A percentile compares a stretch with the other conserved stretches of the same genome.
phyloP scores from a whole-genome alignment of 2,113 vertebrate species.

The Urocolius indicus region DNA sequence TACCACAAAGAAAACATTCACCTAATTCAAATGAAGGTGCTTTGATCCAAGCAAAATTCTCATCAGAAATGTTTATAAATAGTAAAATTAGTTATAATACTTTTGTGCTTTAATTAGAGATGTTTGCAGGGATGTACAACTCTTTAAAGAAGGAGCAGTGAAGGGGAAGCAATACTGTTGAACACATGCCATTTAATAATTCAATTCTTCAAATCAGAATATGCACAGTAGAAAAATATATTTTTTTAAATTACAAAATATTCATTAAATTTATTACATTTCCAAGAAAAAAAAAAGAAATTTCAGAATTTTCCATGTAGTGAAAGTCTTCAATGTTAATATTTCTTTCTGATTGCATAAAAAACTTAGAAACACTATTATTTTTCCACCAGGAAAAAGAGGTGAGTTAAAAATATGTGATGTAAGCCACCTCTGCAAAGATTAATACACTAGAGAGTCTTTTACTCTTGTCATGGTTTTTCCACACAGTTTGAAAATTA shows the following conservation, averaged over 20 bases:
- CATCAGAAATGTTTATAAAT: background rate
- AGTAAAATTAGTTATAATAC: background rate
- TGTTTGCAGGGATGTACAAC: background rate
- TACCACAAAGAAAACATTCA: background rate
- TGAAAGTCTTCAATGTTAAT: background rate
- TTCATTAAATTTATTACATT: background rate
- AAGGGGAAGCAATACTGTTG: background rate
- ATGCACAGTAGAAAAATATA: background rate
- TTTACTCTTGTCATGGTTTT: background rate
- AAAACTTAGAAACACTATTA: background rate
- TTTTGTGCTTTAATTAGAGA: background rate
- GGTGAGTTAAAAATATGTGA: background rate
- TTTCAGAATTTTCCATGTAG: background rate
- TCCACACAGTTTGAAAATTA: background rate
- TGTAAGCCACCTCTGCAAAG: background rate
- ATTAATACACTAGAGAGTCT: background rate
- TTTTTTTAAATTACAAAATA: background rate
- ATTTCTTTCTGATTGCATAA: background rate
- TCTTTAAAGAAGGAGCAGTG: accelerated
- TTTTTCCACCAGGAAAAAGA: background rate
- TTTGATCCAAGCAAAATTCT: background rate
- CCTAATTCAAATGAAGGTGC: background rate
- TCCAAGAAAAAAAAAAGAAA: too few species aligned
- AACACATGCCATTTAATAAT: background rate
- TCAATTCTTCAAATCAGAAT: background rate